Evolutionary conservation across 2,797 vertebrate species (phyloP).

Genomic region (Parotocinclus haroldoi): DNA sequence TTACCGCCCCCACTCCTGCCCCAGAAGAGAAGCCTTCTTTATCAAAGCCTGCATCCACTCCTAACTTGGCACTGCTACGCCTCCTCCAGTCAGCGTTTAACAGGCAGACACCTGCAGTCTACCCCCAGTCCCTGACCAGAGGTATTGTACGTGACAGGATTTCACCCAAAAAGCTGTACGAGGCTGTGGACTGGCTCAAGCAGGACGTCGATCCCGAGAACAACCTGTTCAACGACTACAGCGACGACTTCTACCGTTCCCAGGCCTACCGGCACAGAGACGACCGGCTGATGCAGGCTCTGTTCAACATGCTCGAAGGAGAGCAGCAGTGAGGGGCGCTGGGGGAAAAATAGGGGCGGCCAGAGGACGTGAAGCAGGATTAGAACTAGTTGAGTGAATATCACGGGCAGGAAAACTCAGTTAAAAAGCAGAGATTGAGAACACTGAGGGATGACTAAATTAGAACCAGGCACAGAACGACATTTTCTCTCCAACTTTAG

Average conservation of each 20-base stretch:
- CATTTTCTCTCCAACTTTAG: conserved; percentile 35
- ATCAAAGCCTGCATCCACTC: conserved; percentile 46
- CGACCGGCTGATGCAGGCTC: conserved; percentile 87
- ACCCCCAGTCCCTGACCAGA: conserved; percentile 32
- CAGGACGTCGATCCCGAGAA: conserved; percentile 74
- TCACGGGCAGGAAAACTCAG: not conserved
- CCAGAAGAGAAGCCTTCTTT: conserved; percentile 53
- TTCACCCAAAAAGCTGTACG: conserved; percentile 79
- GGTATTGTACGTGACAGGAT: conserved; percentile 46
- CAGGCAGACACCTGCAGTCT: conserved; percentile 63
- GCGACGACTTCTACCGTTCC: conserved; percentile 84
- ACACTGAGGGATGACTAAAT: conserved; percentile 1
- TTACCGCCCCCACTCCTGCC: conserved; percentile 45
- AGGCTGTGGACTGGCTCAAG: conserved; percentile 86
- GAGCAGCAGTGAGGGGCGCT: conserved; percentile 67
- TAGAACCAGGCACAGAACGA: conserved; percentile 21
- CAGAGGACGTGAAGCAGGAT: conserved; percentile 1
- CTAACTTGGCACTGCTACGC: conserved; percentile 75
- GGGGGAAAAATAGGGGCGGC: not conserved
- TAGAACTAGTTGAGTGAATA: not conserved
- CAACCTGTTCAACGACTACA: conserved; percentile 85
- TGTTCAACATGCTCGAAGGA: conserved; percentile 83
- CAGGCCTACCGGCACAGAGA: conserved; percentile 92
- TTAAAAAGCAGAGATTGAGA: conserved; percentile 3
- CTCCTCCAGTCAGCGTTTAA: conserved; percentile 87